Percentiles rank a stretch among this genome's conserved stretches.
Evolutionary conservation across 2,113 vertebrate species (phyloP).

Genomic region (Polypterus senegalus): DNA sequence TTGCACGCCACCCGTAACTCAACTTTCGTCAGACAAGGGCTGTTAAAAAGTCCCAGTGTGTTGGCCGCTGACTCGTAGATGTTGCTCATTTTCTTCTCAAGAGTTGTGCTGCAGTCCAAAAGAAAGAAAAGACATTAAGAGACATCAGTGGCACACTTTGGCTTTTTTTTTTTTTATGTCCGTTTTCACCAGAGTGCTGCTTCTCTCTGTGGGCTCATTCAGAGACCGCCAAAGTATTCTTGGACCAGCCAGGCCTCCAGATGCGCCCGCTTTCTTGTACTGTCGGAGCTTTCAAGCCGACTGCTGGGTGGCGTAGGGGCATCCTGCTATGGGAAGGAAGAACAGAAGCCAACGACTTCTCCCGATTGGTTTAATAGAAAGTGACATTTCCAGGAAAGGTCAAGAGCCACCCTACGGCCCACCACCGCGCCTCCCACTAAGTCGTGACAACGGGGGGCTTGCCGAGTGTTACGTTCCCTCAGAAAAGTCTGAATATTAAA

Average conservation of each 20-base stretch:
- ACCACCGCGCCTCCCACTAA: neutral
- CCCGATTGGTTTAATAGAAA: neutral
- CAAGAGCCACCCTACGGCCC: neutral
- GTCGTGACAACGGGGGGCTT: neutral
- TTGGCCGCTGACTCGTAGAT: conserved; percentile 89
- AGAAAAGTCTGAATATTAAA: too few species aligned
- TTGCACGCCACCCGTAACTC: conserved; percentile 84
- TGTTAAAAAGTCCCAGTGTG: conserved; percentile 84
- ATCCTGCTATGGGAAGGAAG: neutral
- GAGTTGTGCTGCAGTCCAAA: conserved; percentile 14
- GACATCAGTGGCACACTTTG: too few species aligned
- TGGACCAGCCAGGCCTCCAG: too few species aligned
- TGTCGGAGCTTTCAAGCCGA: too few species aligned
- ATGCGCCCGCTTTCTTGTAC: too few species aligned
- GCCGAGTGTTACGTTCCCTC: neutral
- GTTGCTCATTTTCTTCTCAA: conserved; percentile 74
- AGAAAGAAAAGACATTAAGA: neutral
- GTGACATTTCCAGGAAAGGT: conserved; percentile 6
- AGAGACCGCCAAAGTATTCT: too few species aligned
- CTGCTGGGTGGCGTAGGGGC: neutral
- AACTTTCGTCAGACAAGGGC: conserved; percentile 86
- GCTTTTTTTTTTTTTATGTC: too few species aligned
- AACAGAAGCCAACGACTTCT: neutral
- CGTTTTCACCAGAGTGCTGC: too few species aligned
- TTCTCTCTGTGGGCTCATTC: too few species aligned